Conservation (phyloP, 1,140 invertebrate genomes). For the Pararge aegeria region DNA sequence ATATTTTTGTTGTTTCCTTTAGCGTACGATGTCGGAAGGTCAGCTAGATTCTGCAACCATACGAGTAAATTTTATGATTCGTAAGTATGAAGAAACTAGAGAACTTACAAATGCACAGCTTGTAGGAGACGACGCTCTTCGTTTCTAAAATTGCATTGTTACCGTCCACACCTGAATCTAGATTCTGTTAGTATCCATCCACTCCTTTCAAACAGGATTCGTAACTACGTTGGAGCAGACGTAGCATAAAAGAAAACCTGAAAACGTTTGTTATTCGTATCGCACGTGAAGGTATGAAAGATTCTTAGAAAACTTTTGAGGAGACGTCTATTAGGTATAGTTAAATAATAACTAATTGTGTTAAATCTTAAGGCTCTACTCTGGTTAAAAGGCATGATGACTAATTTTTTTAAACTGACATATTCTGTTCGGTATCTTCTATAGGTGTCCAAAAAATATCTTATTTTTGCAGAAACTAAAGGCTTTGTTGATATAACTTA, state of each 20-base stretch:
- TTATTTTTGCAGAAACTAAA: too few relatives aligned
- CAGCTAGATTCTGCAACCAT: too few relatives aligned
- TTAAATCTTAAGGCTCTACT: too few relatives aligned
- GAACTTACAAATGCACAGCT: constrained; percentile 1
- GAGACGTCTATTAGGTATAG: too few relatives aligned
- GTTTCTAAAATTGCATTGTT: constrained; percentile 4
- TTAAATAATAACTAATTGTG: too few relatives aligned
- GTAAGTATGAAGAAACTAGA: neutral
- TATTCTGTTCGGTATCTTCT: too few relatives aligned
- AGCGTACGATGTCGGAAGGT: too few relatives aligned
- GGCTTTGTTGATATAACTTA: too few relatives aligned
- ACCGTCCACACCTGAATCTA: neutral
- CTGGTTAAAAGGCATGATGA: too few relatives aligned
- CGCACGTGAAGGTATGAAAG: neutral
- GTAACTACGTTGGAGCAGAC: neutral
- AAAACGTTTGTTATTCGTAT: neutral
- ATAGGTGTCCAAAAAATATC: too few relatives aligned
- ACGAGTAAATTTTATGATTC: neutral
- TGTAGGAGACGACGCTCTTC: neutral
- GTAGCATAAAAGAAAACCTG: neutral
- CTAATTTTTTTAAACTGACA: too few relatives aligned
- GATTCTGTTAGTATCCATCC: neutral
- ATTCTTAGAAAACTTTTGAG: neutral
- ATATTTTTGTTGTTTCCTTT: too few relatives aligned
- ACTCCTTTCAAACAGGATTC: neutral